Conservation (phyloP, 2,888 invertebrate species). For the Hylaea fasciaria region DNA sequence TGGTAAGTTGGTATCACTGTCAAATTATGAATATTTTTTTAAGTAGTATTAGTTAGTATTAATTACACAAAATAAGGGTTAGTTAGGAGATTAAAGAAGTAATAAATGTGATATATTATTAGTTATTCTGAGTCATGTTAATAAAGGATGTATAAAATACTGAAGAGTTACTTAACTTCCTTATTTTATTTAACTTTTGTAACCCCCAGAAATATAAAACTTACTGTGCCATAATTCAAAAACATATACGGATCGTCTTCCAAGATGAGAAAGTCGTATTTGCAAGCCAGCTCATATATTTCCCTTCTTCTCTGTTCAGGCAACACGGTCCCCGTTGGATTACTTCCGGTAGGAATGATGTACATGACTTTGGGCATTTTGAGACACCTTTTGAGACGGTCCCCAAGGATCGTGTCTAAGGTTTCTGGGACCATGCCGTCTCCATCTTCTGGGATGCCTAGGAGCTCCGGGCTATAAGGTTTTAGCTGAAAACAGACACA, state of each 20-base stretch:
- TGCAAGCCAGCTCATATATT: slow-evolving; percentile 90
- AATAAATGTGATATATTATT: no score
- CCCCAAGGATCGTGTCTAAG: slow-evolving; percentile 84
- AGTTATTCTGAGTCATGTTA: no score
- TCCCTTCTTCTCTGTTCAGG: slow-evolving; percentile 86
- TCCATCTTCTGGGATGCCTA: slow-evolving; percentile 89
- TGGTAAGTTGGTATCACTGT: no score
- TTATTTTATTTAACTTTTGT: no score
- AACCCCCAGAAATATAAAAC: slow-evolving; percentile 44
- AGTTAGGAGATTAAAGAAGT: no score
- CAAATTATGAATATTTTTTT: no score
- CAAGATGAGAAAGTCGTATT: slow-evolving; percentile 90
- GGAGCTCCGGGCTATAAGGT: slow-evolving; percentile 87
- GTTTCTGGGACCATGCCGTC: slow-evolving; percentile 87
- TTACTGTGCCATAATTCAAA: slow-evolving; percentile 88
- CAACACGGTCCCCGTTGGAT: slow-evolving; percentile 90
- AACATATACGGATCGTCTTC: slow-evolving; percentile 95
- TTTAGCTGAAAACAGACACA: slow-evolving; percentile 85
- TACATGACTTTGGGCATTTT: slow-evolving; percentile 90
- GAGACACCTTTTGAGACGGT: slow-evolving; percentile 66
- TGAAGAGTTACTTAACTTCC: no score
- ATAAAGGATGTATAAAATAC: no score
- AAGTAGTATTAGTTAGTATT: no score
- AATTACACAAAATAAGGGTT: no score
- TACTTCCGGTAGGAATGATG: slow-evolving; percentile 90